Conservation (phyloP, 1,140 invertebrate genomes). For the Hyphantria cunea region DNA sequence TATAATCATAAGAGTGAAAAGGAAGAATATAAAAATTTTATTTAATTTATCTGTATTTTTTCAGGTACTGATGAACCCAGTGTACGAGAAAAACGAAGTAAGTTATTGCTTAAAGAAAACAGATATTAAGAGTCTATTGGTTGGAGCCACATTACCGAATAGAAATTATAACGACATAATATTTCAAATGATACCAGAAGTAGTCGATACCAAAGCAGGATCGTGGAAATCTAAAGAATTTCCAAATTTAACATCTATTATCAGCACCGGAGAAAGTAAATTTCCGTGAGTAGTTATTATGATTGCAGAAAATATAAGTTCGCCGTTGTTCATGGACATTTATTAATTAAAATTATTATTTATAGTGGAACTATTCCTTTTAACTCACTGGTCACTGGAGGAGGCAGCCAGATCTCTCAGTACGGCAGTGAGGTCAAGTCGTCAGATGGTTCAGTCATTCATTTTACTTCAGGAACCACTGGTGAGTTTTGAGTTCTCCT, state of each 20-base stretch:
- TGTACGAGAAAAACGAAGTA: conserved; percentile 89
- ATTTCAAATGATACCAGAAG: conserved; percentile 77
- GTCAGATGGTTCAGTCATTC: conserved; percentile 88
- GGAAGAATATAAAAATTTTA: no score
- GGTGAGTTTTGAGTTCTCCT: conserved; percentile 52
- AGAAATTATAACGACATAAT: conserved; percentile 90
- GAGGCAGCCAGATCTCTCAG: conserved; percentile 45
- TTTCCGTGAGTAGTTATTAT: conserved; percentile 75
- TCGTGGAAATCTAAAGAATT: conserved; percentile 59
- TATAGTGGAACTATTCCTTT: conserved; percentile 85
- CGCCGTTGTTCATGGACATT: no score
- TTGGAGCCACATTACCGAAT: conserved; percentile 84
- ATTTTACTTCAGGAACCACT: conserved; percentile 92
- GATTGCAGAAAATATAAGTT: no score
- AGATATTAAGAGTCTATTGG: conserved; percentile 87
- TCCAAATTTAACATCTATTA: conserved; percentile 81
- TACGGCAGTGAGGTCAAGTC: conserved; percentile 82
- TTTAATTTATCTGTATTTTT: conserved; percentile 27
- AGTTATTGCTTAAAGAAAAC: conserved; percentile 92
- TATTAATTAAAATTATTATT: conserved; percentile 19
- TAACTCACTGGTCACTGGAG: conserved; percentile 77
- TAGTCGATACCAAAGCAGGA: conserved; percentile 64
- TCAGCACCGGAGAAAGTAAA: conserved; percentile 79
- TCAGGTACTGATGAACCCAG: conserved; percentile 92
- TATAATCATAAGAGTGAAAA: no score